These are phyloP conservation scores for Gyps fulvus DNA, from an alignment of 2,113 vertebrate species.

Conservation along the genomic window DNA sequence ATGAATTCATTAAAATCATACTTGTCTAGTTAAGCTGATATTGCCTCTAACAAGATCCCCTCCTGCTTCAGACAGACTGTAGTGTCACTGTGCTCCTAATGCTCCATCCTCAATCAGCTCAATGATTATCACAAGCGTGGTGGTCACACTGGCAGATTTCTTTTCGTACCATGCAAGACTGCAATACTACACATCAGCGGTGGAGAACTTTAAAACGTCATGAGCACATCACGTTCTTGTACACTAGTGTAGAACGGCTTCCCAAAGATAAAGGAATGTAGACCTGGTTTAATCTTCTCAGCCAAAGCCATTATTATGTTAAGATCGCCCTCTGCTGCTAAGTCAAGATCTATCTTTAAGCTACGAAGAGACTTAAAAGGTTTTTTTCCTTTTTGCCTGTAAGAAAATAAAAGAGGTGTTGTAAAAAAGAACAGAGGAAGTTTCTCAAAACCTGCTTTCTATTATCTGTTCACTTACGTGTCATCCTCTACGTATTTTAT, in stretches of 20 bases:
- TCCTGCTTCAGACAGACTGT: not conserved
- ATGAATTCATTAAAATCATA: not conserved
- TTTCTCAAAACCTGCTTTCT: not conserved
- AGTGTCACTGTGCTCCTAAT: not conserved
- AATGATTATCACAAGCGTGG: not conserved
- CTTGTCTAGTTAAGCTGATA: not conserved
- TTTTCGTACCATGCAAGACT: not conserved
- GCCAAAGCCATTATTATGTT: constrained; percentile 95
- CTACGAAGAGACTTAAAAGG: constrained; percentile 90
- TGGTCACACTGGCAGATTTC: not conserved
- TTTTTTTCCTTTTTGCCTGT: constrained; percentile 94
- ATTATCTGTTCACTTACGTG: constrained; percentile 82
- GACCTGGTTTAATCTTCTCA: constrained; percentile 93
- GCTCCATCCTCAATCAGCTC: not conserved
- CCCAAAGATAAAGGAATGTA: constrained; percentile 94
- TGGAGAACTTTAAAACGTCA: constrained; percentile 81
- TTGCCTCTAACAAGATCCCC: not conserved
- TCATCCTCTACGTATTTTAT: constrained; percentile 98
- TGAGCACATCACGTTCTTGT: constrained; percentile 90
- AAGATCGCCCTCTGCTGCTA: constrained; percentile 93
- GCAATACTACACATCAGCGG: not conserved
- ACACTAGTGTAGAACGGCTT: constrained; percentile 92
- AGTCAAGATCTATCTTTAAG: constrained; percentile 90
- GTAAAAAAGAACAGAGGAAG: not conserved
- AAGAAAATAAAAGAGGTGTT: not conserved